These are phyloP conservation scores for Simalia tracyae DNA, from an alignment of 2,797 vertebrate genomes.

Conservation along the genomic window DNA sequence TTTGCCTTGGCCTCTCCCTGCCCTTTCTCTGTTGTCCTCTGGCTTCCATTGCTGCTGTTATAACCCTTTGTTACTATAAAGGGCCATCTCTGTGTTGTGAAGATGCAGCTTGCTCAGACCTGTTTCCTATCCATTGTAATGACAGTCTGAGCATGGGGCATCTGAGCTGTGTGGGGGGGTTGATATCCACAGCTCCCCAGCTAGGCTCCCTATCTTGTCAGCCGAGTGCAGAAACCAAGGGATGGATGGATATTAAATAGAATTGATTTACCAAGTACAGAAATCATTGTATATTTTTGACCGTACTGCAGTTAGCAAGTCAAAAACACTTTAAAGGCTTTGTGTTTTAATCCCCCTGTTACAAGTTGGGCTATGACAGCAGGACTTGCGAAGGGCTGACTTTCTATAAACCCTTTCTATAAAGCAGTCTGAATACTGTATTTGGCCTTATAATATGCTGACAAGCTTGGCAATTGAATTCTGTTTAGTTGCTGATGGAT, in stretches of 20 bases:
- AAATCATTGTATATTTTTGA: not conserved
- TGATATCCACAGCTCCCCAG: too few species aligned
- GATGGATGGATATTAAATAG: not conserved
- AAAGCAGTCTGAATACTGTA: not conserved
- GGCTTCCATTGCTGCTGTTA: too few species aligned
- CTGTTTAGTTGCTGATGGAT: conserved; percentile 22
- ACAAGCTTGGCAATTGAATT: conserved; percentile 19
- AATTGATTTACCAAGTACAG: not conserved
- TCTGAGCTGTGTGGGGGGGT: too few species aligned
- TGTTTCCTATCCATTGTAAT: too few species aligned
- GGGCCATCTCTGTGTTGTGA: too few species aligned
- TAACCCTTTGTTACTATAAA: too few species aligned
- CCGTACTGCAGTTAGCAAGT: not conserved
- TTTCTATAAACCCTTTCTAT: too few species aligned
- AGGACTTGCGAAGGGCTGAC: not conserved
- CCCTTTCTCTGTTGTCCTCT: not conserved
- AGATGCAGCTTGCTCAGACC: too few species aligned
- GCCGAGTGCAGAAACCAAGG: not conserved
- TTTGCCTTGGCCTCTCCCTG: not conserved
- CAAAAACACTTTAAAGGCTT: not conserved
- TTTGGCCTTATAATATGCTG: conserved; percentile 39
- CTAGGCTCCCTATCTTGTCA: too few species aligned
- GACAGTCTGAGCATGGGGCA: too few species aligned
- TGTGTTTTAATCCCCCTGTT: not conserved
- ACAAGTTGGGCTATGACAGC: not conserved